Evolutionary conservation across 2,888 invertebrate genomes (phyloP).

Genomic region (Carabus problematicus): DNA sequence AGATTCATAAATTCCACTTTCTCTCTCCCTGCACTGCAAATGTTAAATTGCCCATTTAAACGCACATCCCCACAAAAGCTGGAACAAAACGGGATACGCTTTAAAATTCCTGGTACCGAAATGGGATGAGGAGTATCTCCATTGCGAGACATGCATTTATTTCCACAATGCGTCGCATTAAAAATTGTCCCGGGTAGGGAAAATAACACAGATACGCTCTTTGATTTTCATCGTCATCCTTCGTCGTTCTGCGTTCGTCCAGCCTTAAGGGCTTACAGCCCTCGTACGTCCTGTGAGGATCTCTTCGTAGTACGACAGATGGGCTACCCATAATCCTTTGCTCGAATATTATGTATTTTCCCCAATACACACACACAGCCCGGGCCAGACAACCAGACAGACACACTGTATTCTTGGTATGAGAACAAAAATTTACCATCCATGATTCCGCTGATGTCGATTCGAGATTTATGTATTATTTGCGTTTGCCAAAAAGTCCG

Average conservation of each 20-base stretch:
- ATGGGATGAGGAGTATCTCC: no score
- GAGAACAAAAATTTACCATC: no score
- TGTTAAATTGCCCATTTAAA: conserved; percentile 40
- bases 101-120: no score
- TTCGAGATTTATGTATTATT: not conserved
- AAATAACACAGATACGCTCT: not conserved
- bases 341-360: conserved; percentile 56
- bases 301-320: conserved; percentile 56
- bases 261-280: conserved; percentile 3
- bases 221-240: not conserved
- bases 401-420: no score
- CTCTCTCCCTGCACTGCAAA: not conserved
- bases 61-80: not conserved
- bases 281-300: no score
- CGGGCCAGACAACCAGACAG: no score
- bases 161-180: conserved; percentile 8
- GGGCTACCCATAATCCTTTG: conserved; percentile 58
- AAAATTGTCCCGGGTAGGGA: not conserved
- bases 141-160: not conserved
- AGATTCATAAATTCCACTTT: no score
- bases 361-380: no score
- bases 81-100: not conserved
- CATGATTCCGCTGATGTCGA: not conserved
- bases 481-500: not conserved
- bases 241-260: not conserved